Evolutionary conservation across 2,113 vertebrate species (phyloP), one percentile per base, ranked within the genome.

Genomic region (Regulus satrapa): DNA sequence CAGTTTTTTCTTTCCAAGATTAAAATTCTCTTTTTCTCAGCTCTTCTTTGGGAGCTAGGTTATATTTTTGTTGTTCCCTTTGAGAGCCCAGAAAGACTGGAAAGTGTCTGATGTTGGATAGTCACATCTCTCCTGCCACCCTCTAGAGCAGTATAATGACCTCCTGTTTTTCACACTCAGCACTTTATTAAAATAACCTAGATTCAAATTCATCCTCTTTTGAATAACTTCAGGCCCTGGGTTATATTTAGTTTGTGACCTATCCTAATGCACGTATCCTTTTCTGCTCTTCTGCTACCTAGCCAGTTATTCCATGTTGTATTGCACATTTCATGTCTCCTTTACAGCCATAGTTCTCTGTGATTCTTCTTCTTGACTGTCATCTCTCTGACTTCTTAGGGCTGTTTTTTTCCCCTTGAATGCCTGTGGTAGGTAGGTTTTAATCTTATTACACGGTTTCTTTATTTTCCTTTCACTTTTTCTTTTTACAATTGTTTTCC

Each of bases 201-300:
- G 96, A 97, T 94, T 94, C 88, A 77, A 95, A 95, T 96, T 88
- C 83, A 71, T 86, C 75, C 75, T 96, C 91, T 97, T 97, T 96
- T 85, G 88, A 94, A 92, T 92, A 97, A 97, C 95, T 96, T 96
- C 92, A 93, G 52, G 75, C 82, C 68, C 32, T 73, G 54, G 38
- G 95, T 95, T 97, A 97, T 96, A 95, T 95, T 97, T 96, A 96
- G 95, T 76, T 95, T 62, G 86, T 95, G 94, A 96, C 94, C 96
- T 97, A 94, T 92, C 95, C 92, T 88, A 36, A 86, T 18, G 64
- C 88, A 77, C 75, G 18, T 94, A 96, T 94, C 96, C 92, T 94
- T 94, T 96, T 95, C 96, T 94, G 79, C 91, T 90, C 29, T 86
- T 93, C 75, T 94, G 55, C 95, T 93, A n/a, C 88, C 75, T 86